Conservation (phyloP, 2,888 invertebrate species). For the Achlya flavicornis region DNA sequence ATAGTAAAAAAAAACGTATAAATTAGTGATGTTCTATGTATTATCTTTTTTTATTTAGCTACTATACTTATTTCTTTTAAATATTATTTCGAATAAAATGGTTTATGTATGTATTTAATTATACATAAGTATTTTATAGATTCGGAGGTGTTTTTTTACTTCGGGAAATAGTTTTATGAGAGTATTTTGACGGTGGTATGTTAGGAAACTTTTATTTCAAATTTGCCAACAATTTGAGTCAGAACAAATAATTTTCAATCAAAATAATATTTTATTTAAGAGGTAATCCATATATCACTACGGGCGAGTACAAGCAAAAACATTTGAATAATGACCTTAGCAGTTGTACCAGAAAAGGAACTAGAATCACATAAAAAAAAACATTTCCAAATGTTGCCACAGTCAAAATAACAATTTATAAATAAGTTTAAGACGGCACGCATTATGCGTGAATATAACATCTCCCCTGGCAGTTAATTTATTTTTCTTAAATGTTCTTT, state of each 20-base stretch:
- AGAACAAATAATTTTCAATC: not conserved
- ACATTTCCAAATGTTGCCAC: not conserved
- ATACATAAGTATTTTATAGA: conserved; percentile 44
- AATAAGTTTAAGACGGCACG: conserved; percentile 12
- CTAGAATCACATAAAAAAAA: not conserved
- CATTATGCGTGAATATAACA: conserved; percentile 3
- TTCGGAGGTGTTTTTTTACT: conserved; percentile 28
- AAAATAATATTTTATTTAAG: not conserved
- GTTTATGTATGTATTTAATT: conserved; percentile 47
- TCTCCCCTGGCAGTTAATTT: conserved; percentile 8
- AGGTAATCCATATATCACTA: not conserved
- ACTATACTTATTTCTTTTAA: conserved; percentile 39
- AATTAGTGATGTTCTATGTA: conserved; percentile 54
- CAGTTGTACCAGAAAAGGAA: not conserved
- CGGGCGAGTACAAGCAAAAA: not conserved
- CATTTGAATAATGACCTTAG: not conserved
- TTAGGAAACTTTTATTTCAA: not conserved
- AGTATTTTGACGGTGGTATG: conserved; percentile 32
- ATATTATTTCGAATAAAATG: conserved; percentile 52
- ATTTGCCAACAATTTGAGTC: not conserved
- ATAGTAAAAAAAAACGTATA: conserved; percentile 30
- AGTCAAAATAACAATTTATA: conserved; percentile 15
- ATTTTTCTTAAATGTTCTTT: conserved; percentile 1
- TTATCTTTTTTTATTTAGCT: conserved; percentile 53
- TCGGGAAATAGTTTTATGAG: conserved; percentile 19